These are phyloP conservation scores for Siniperca knerii DNA, from an alignment of 2,113 vertebrate species.

Conservation along the genomic window DNA sequence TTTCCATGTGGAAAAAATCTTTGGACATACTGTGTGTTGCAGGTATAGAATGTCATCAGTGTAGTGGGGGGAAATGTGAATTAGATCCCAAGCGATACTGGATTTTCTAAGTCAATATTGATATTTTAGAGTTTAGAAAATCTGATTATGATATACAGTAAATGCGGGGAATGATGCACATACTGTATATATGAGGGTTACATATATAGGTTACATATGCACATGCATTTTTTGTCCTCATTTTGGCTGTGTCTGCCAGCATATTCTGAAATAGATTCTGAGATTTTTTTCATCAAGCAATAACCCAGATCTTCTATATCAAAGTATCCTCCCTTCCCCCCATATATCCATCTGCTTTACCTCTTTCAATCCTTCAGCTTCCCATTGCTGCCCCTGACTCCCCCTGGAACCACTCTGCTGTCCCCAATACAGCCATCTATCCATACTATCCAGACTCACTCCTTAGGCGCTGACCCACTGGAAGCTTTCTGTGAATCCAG, in stretches of 20 bases:
- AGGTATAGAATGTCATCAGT: neutral
- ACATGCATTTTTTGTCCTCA: neutral
- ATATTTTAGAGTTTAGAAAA: neutral
- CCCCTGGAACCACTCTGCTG: constrained; percentile 27
- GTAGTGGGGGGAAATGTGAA: constrained; percentile 12
- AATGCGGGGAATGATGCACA: no score
- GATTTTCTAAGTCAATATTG: neutral
- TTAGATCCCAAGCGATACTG: neutral
- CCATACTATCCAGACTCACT: constrained; percentile 47
- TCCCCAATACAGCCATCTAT: constrained; percentile 47
- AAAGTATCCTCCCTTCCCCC: neutral
- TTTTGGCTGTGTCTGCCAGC: constrained; percentile 11
- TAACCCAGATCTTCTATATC: constrained; percentile 49
- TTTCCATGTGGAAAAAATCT: neutral
- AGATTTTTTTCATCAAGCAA: constrained; percentile 18
- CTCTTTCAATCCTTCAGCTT: constrained; percentile 36
- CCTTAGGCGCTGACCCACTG: constrained; percentile 68
- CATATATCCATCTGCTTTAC: constrained; percentile 56
- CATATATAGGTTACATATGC: neutral
- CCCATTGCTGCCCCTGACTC: constrained; percentile 25
- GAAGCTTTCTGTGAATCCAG: constrained; percentile 74
- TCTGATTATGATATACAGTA: neutral
- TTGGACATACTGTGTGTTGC: neutral
- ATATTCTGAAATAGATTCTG: constrained; percentile 1
- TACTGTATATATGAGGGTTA: neutral